A percentile compares a stretch with the other conserved stretches of the same genome.
Conservation (phyloP, 2,113 vertebrate species). For the Tetrao urogallus region DNA sequence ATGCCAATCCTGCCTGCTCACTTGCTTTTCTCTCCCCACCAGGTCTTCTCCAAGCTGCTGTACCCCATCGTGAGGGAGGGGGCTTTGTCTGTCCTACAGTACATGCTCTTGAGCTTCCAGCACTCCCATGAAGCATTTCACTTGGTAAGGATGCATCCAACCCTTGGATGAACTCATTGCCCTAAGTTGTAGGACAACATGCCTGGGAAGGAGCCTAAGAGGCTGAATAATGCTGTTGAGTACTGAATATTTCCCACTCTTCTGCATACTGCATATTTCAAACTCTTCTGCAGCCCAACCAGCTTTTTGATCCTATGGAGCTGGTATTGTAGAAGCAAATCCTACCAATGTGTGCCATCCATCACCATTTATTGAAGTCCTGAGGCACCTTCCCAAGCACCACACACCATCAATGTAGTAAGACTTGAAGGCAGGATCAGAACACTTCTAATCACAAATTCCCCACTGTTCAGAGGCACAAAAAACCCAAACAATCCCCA, state of each 20-base stretch:
- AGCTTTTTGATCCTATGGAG: neutral
- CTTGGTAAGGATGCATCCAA: slow-evolving; percentile 74
- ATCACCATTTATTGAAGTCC: neutral
- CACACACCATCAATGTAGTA: neutral
- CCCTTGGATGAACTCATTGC: neutral
- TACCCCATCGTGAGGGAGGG: slow-evolving; percentile 83
- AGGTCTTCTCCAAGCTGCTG: slow-evolving; percentile 85
- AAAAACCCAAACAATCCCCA: neutral
- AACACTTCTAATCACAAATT: neutral
- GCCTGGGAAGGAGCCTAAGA: neutral
- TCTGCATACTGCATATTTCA: neutral
- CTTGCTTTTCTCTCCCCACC: neutral
- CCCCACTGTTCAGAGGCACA: neutral
- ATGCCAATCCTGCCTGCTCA: neutral
- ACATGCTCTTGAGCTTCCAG: slow-evolving; percentile 87
- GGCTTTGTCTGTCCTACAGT: slow-evolving; percentile 81
- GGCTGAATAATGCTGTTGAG: neutral
- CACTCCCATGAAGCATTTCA: slow-evolving; percentile 88
- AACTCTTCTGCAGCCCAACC: neutral
- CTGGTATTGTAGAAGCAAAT: neutral
- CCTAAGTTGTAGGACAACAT: neutral
- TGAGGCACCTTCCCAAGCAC: neutral
- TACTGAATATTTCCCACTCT: neutral
- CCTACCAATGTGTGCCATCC: neutral
- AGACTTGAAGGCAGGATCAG: neutral